Evolutionary conservation across 2,113 vertebrate species (phyloP), one percentile per base, ranked within the genome.

Genomic region (Vanacampus margaritifer): DNA sequence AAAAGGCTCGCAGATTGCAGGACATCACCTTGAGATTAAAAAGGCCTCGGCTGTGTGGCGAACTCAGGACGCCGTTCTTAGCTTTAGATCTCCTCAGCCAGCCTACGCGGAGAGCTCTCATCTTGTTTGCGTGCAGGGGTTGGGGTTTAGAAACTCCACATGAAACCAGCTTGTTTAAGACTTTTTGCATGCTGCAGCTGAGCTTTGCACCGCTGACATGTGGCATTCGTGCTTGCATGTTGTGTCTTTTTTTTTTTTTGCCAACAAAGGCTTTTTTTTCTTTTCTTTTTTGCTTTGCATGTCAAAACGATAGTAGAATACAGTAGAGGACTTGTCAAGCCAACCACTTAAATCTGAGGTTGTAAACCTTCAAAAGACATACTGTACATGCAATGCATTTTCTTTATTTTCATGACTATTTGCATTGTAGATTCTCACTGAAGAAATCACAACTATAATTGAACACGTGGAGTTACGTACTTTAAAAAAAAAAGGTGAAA

Each of bases 1-100:
- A 75, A 79, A 78, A 67, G 68, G 78, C 76, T 83, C 69, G 69
- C 61, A 67, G 75, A 16, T 5, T 36, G 57, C 36, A 72, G 82
- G 79, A 76, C 76, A 72, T 71, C 67, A 39, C 41, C 64, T 67
- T 28, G 36, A 67, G 63, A 10, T 60, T 72, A 79, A 68, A 80
- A 81, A 79, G 75, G 65, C 78, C 65, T 21, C 53, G 65, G 74
- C 65, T 10, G 58, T 59, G 12, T 24, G 3, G 64, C 59, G 65
- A 81, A 72, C 78, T 80, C 75, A 79, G 73, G 69, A 53, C 48
- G 78, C 64, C 12, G 51, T 14, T 74, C 73, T 64, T 68, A 69
- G 82, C 74, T 79, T 24, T 63, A 61, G 72, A 75, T 39, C 69
- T 63, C 41, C 19, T 45, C 51, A 41, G n/a, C n/a, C 67, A 53